Percentiles rank a stretch among this genome's conserved stretches.
phyloP scores from a whole-genome alignment of 2,113 vertebrate genomes.

The Channa maculata region DNA sequence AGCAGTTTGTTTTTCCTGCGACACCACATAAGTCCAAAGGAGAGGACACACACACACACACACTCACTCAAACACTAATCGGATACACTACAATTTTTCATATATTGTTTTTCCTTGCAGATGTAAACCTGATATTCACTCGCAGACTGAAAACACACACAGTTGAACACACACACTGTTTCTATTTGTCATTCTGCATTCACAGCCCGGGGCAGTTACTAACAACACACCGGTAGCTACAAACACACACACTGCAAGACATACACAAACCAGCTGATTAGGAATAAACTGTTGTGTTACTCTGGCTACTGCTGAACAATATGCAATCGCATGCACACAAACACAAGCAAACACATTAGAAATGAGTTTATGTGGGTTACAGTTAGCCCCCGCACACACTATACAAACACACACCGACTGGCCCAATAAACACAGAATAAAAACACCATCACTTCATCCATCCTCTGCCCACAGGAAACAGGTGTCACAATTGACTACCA shows the following conservation, averaged over 20 bases:
- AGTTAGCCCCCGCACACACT: neutral
- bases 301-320: too few species aligned
- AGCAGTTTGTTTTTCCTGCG: slow-evolving; percentile 33
- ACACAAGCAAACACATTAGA: neutral
- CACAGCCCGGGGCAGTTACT: slow-evolving; percentile 22
- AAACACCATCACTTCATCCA: neutral
- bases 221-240: slow-evolving; percentile 34
- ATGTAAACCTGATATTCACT: neutral
- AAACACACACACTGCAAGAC: neutral
- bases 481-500: neutral
- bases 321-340: too few species aligned
- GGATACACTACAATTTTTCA: neutral
- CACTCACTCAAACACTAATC: neutral
- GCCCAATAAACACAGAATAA: slow-evolving; percentile 7
- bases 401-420: neutral
- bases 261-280: slow-evolving; percentile 8
- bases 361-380: too few species aligned
- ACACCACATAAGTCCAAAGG: slow-evolving; percentile 23
- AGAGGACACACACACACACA: slow-evolving; percentile 3
- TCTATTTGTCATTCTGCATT: slow-evolving; percentile 31
- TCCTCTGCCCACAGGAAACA: slow-evolving; percentile 9
- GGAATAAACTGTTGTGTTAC: neutral
- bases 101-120: neutral
- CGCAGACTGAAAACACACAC: neutral
- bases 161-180: neutral